Evolutionary conservation across 1,140 invertebrate species (phyloP).

Genomic region (Zaprionus taronus): DNA sequence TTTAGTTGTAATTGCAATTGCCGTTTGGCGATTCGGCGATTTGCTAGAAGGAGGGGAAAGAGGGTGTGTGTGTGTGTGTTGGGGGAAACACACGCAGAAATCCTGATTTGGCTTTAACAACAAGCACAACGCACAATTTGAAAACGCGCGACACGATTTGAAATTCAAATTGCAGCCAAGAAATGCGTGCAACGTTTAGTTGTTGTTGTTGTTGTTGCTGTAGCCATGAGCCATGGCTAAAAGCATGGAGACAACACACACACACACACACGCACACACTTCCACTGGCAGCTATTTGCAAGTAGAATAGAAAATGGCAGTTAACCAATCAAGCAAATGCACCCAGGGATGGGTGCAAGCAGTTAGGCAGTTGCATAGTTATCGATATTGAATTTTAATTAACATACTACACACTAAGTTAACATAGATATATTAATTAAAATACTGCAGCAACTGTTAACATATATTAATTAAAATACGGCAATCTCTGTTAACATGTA

Average conservation of each 20-base stretch:
- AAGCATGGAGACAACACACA: constrained; percentile 44
- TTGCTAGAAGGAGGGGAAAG: background rate
- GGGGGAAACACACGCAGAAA: constrained; percentile 65
- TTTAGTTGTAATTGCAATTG: constrained; percentile 75
- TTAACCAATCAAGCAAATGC: constrained; percentile 71
- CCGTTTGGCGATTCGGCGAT: constrained; percentile 61
- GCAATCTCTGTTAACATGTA: no score
- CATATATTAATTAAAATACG: no score
- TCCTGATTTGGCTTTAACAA: constrained; percentile 81
- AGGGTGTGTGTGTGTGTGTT: no score
- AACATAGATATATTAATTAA: no score
- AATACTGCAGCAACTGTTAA: no score
- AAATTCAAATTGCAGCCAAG: constrained; percentile 81
- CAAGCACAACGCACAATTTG: constrained; percentile 79
- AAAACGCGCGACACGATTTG: constrained; percentile 67
- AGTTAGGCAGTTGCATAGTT: background rate
- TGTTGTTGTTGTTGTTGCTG: constrained; percentile 25
- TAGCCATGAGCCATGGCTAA: constrained; percentile 76
- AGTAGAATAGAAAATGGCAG: constrained; percentile 73
- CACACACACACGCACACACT: constrained; percentile 22
- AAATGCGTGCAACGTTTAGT: constrained; percentile 67
- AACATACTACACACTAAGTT: no score
- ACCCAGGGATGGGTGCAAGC: constrained; percentile 55
- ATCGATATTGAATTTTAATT: background rate
- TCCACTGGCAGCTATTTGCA: constrained; percentile 18